A percentile compares a stretch with the other conserved stretches of the same genome.
Conservation (phyloP, 1,140 invertebrate species). For the Nephila pilipes region DNA sequence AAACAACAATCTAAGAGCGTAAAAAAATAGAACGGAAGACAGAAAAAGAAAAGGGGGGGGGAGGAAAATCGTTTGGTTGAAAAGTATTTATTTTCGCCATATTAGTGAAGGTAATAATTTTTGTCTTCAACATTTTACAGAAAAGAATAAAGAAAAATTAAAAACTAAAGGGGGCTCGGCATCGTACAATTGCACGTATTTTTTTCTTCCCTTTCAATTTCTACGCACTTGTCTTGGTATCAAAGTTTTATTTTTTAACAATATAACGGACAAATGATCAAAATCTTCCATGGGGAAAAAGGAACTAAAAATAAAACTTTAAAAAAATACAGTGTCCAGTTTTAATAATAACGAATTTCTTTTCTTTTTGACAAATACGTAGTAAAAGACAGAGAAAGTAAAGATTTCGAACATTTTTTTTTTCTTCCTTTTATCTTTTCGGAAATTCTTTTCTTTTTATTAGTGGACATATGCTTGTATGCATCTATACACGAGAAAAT, state of each 20-base stretch:
- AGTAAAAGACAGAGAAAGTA: background rate
- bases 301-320: background rate
- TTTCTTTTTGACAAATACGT: conserved; percentile 41
- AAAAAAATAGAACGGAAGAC: conserved; percentile 1
- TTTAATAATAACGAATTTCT: conserved; percentile 68
- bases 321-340: conserved; percentile 63
- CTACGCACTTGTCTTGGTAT: conserved; percentile 16
- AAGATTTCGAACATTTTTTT: background rate
- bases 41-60: background rate
- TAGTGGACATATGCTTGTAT: background rate
- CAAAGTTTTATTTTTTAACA: conserved; percentile 69
- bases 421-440: background rate
- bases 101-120: conserved; percentile 65
- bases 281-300: background rate
- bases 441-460: background rate
- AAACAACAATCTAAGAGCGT: conserved; percentile 23
- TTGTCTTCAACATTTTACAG: conserved; percentile 21
- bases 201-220: conserved; percentile 38
- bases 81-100: conserved; percentile 68
- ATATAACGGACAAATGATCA: conserved; percentile 68
- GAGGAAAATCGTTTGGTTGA: conserved; percentile 45
- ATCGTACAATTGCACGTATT: conserved; percentile 60
- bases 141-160: conserved; percentile 43
- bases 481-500: background rate
- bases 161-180: conserved; percentile 48